These are phyloP conservation scores for Cranoglanis bouderius DNA, from an alignment of 2,113 vertebrate species.

Conservation along the genomic window DNA sequence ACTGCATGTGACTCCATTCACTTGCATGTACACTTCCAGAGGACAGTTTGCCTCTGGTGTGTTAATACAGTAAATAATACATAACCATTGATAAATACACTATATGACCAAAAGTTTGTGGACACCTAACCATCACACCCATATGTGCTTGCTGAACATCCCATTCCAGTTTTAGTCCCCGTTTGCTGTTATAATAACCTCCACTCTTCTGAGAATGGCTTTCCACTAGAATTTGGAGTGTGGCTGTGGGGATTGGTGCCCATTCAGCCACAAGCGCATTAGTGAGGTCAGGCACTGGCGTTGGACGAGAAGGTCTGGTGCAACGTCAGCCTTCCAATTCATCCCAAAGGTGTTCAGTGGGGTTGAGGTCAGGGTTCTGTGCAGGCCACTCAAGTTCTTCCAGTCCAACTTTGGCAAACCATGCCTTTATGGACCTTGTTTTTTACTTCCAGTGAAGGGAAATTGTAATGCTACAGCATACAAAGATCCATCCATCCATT, in stretches of 20 bases:
- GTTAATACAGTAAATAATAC: not conserved
- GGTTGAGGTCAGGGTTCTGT: not conserved
- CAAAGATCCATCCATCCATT: not conserved
- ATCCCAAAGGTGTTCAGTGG: not conserved
- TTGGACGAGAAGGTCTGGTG: not conserved
- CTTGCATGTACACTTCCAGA: not conserved
- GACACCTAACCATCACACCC: not conserved
- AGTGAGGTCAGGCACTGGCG: not conserved
- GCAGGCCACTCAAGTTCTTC: not conserved
- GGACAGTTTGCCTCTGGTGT: not conserved
- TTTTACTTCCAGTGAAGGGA: not conserved
- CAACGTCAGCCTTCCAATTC: not conserved
- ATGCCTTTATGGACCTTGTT: not conserved
- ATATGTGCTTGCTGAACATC: not conserved
- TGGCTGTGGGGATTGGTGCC: not conserved
- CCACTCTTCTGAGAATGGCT: not conserved
- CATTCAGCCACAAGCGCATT: not conserved
- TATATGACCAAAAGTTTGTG: not conserved
- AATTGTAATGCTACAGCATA: not conserved
- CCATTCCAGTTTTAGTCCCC: not conserved
- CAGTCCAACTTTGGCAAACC: not conserved
- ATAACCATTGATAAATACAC: not conserved
- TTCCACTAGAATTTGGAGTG: not conserved
- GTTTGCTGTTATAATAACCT: not conserved
- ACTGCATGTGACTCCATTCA: not conserved